These are phyloP conservation scores for Plemyria rubiginata DNA, from an alignment of 2,888 invertebrate species.

Conservation along the genomic window DNA sequence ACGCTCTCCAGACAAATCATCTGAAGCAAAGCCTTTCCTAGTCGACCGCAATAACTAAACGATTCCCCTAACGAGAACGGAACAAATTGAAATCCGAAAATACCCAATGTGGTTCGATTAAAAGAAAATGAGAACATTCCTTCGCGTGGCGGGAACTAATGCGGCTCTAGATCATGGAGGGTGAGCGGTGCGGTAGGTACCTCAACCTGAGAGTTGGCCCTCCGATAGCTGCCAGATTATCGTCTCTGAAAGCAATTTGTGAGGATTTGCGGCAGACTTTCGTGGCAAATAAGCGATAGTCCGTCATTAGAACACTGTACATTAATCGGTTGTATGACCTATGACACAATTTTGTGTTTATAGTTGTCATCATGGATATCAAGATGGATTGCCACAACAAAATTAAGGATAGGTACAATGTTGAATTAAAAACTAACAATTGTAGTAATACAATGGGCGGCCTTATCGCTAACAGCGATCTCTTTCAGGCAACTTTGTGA, in stretches of 20 bases:
- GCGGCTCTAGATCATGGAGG: conserved; percentile 52
- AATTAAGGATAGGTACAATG: too few species aligned
- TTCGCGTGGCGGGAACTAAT: conserved; percentile 63
- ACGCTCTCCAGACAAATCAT: conserved; percentile 44
- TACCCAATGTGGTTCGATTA: conserved; percentile 62
- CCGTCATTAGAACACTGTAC: conserved; percentile 56
- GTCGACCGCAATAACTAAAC: conserved; percentile 51
- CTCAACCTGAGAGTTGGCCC: conserved; percentile 49
- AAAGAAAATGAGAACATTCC: conserved; percentile 71
- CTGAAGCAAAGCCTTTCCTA: conserved; percentile 41
- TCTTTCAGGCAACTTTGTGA: too few species aligned
- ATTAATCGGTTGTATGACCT: conserved; percentile 33
- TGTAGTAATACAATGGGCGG: too few species aligned
- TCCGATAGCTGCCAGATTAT: conserved; percentile 72
- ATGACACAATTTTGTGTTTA: conserved; percentile 8
- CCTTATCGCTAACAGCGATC: too few species aligned
- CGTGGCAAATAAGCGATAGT: conserved; percentile 59
- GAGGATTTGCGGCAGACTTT: conserved; percentile 72
- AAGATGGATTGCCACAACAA: too few species aligned
- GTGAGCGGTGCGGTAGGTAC: conserved; percentile 24
- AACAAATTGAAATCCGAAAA: conserved; percentile 66
- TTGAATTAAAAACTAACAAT: too few species aligned
- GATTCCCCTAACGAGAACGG: conserved; percentile 53
- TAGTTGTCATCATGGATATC: not conserved
- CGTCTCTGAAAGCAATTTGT: conserved; percentile 74